Conservation (phyloP, 2,888 invertebrate species). For the Pomacea canaliculata region DNA sequence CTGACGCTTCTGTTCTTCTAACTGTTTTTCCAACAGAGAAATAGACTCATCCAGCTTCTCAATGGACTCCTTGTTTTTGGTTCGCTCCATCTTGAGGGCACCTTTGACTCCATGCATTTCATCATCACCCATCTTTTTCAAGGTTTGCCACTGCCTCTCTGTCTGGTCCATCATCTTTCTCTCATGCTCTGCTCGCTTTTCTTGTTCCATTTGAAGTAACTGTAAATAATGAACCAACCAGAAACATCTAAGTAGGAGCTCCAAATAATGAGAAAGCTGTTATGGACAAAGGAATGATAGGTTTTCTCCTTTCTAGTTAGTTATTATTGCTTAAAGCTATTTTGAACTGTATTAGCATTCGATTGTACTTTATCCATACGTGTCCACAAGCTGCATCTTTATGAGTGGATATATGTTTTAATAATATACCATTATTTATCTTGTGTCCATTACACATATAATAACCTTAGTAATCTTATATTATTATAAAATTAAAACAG, state of each 20-base stretch:
- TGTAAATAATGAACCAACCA: constrained; percentile 27
- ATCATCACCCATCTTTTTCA: constrained; percentile 59
- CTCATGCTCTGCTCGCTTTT: constrained; percentile 58
- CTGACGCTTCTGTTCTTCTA: constrained; percentile 64
- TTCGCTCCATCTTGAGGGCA: constrained; percentile 57
- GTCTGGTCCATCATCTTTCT: constrained; percentile 53
- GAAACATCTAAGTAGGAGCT: neutral
- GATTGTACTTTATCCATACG: too few species aligned
- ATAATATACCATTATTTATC: too few species aligned
- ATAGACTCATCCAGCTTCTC: constrained; percentile 67
- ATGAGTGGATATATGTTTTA: too few species aligned
- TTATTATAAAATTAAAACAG: too few species aligned
- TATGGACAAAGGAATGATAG: neutral
- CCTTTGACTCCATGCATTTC: constrained; percentile 56
- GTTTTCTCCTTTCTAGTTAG: too few species aligned
- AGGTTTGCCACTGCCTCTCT: constrained; percentile 55
- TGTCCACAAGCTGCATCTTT: too few species aligned
- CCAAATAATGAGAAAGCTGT: neutral
- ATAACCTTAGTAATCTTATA: too few species aligned
- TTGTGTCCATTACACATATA: too few species aligned
- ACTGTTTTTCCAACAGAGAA: constrained; percentile 65
- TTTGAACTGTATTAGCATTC: too few species aligned
- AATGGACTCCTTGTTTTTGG: constrained; percentile 62
- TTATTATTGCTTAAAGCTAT: too few species aligned
- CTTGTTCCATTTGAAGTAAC: constrained; percentile 59